Conservation (phyloP, 2,888 invertebrate genomes). For the Ctenicera cuprea region DNA sequence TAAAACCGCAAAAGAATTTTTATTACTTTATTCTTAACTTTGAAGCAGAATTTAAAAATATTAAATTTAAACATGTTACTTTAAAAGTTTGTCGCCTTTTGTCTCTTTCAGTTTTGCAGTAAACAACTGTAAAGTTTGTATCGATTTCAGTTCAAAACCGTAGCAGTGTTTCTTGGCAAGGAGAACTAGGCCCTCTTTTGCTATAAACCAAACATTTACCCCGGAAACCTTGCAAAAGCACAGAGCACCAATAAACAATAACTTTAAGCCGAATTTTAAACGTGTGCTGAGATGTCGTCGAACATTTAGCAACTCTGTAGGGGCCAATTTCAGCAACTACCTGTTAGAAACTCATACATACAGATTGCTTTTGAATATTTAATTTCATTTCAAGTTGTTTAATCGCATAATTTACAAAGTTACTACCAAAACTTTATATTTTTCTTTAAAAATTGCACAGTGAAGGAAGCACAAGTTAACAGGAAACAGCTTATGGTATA, state of each 20-base stretch:
- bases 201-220: too few relatives aligned
- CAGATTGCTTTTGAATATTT: constrained; percentile 18
- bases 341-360: constrained; percentile 20
- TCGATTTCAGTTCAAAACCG: too few relatives aligned
- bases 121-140: too few relatives aligned
- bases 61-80: too few relatives aligned
- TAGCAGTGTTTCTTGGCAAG: too few relatives aligned
- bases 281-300: neutral
- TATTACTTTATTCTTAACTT: too few relatives aligned
- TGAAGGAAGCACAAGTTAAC: neutral
- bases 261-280: constrained; percentile 4
- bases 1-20: too few relatives aligned
- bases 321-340: constrained; percentile 11
- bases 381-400: constrained; percentile 10
- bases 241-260: neutral
- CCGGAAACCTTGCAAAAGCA: too few relatives aligned
- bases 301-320: neutral
- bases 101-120: too few relatives aligned
- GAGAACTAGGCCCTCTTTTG: too few relatives aligned
- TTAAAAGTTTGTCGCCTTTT: too few relatives aligned
- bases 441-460: neutral
- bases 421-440: neutral
- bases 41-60: too few relatives aligned
- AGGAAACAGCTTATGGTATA: neutral
- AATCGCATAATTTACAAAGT: neutral